A percentile compares a stretch with the other conserved stretches of the same genome.
These are phyloP conservation scores for Heliconius erato DNA, from an alignment of 2,888 invertebrate species.

Conservation along the genomic window DNA sequence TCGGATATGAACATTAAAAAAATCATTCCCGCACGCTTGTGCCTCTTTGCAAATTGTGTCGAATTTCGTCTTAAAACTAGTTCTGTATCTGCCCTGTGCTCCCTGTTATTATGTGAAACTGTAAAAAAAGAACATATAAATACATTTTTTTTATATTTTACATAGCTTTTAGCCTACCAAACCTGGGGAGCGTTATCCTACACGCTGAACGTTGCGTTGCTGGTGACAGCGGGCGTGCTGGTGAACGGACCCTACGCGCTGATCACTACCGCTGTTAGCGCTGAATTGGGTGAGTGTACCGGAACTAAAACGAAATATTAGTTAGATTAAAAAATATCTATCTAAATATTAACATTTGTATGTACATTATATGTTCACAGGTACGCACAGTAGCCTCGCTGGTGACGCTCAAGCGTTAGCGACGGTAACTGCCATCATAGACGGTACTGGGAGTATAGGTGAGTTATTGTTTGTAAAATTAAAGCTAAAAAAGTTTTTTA, in stretches of 20 bases:
- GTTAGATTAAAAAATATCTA: not conserved
- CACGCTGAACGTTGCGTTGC: slow-evolving; percentile 87
- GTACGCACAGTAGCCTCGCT: slow-evolving; percentile 93
- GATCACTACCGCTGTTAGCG: slow-evolving; percentile 98
- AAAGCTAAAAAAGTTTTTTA: not conserved
- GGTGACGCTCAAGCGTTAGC: slow-evolving; percentile 96
- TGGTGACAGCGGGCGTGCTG: slow-evolving; percentile 91
- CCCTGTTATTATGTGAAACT: too few species aligned
- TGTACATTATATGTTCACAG: slow-evolving; percentile 56
- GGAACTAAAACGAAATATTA: too few species aligned
- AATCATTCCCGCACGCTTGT: too few species aligned
- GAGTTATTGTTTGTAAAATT: slow-evolving; percentile 46
- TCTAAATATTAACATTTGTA: too few species aligned
- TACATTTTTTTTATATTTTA: not conserved
- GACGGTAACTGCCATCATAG: slow-evolving; percentile 99
- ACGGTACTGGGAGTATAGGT: slow-evolving; percentile 97
- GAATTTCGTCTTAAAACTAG: too few species aligned
- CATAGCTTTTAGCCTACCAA: slow-evolving; percentile 91
- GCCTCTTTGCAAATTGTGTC: too few species aligned
- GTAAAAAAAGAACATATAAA: too few species aligned
- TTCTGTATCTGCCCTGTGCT: too few species aligned
- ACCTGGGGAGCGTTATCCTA: slow-evolving; percentile 88
- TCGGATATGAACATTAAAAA: too few species aligned
- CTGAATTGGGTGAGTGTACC: slow-evolving; percentile 89
- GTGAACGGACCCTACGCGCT: slow-evolving; percentile 98